These are phyloP conservation scores for Dendrocopos noguchii DNA, from an alignment of 2,113 vertebrate genomes.

Conservation along the genomic window DNA sequence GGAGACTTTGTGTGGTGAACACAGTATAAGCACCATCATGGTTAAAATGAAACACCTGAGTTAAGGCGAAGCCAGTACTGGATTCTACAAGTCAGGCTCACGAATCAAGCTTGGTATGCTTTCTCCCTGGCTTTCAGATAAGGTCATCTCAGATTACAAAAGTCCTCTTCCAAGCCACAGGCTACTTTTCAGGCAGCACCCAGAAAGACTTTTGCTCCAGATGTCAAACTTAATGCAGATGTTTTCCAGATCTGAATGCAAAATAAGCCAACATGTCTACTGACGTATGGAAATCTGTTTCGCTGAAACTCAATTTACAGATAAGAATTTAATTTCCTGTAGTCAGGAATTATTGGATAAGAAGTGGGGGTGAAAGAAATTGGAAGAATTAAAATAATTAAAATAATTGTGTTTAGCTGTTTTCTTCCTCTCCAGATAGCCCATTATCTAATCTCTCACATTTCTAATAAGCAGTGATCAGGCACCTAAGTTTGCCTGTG, in stretches of 20 bases:
- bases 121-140: neutral
- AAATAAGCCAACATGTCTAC: neutral
- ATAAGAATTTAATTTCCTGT: constrained; percentile 65
- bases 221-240: neutral
- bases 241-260: constrained; percentile 1
- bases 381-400: constrained; percentile 54
- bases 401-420: constrained; percentile 44
- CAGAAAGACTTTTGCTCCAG: neutral
- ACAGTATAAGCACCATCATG: neutral
- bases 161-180: neutral
- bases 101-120: neutral
- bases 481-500: neutral
- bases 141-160: neutral
- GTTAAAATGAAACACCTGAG: neutral
- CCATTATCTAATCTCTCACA: neutral
- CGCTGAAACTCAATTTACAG: constrained; percentile 33
- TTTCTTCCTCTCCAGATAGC: constrained; percentile 22
- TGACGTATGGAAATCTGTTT: constrained; percentile 10
- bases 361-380: constrained; percentile 25
- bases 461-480: constrained; percentile 28
- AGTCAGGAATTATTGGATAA: constrained; percentile 10
- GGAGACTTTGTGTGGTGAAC: neutral
- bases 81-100: neutral
- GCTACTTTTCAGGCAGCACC: neutral
- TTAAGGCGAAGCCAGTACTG: neutral